A percentile compares a stretch with the other conserved stretches of the same genome.
Evolutionary conservation across 1,140 invertebrate genomes (phyloP).

Genomic region (Eufriesea mexicana): DNA sequence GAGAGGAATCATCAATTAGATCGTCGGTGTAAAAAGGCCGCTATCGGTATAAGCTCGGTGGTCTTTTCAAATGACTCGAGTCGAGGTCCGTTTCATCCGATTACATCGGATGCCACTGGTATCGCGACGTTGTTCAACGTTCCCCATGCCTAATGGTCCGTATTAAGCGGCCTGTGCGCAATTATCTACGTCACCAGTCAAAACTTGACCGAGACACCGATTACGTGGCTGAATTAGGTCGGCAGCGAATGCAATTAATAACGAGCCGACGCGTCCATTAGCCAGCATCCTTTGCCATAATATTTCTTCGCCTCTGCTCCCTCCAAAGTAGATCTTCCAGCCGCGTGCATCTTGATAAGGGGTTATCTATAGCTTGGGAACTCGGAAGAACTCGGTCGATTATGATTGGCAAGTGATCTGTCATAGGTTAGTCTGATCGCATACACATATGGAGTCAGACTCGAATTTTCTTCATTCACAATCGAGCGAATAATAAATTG

Average conservation of each 20-base stretch:
- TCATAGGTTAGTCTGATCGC: too few species aligned
- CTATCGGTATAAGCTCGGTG: constrained; percentile 57
- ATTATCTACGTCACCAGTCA: constrained; percentile 60
- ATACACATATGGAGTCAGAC: too few species aligned
- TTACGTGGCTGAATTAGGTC: constrained; percentile 64
- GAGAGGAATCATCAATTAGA: constrained; percentile 30
- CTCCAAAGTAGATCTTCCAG: constrained; percentile 23
- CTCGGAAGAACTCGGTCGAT: too few species aligned
- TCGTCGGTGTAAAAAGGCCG: constrained; percentile 45
- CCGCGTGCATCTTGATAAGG: constrained; percentile 18
- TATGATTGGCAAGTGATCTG: too few species aligned
- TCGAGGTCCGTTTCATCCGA: constrained; percentile 40
- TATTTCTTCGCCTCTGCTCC: constrained; percentile 14
- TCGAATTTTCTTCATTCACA: too few species aligned
- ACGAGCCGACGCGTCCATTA: constrained; percentile 65
- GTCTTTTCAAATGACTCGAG: constrained; percentile 46
- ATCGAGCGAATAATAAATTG: too few species aligned
- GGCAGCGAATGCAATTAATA: constrained; percentile 64
- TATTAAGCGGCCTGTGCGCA: constrained; percentile 60
- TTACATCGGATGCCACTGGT: constrained; percentile 53
- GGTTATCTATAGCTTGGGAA: too few species aligned
- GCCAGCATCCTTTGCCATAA: constrained; percentile 15
- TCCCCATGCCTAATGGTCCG: constrained; percentile 63
- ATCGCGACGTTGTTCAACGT: constrained; percentile 53
- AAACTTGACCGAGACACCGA: constrained; percentile 60